phyloP scores from a whole-genome alignment of 1,140 invertebrate genomes.

The Drosophila ambigua region DNA sequence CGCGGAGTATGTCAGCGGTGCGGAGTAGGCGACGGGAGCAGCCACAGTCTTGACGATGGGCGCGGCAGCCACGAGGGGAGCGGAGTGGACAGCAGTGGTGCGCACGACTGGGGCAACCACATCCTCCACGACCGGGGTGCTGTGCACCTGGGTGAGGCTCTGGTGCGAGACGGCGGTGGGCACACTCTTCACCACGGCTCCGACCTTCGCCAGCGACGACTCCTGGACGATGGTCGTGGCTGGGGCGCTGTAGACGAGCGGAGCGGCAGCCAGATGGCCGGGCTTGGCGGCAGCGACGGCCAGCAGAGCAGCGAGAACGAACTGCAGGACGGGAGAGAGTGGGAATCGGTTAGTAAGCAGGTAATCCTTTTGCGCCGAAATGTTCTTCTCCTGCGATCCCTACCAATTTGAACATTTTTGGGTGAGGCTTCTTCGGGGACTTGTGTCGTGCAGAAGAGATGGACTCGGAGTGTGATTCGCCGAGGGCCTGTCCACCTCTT shows the following conservation, averaged over 20 bases:
- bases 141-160: conserved; percentile 79
- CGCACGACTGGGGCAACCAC: conserved; percentile 72
- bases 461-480: conserved; percentile 48
- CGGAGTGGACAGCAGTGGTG: conserved; percentile 67
- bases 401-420: conserved; percentile 84
- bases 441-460: conserved; percentile 60
- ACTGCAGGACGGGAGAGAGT: conserved; percentile 58
- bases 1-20: conserved; percentile 45
- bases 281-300: conserved; percentile 85
- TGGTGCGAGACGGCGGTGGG: conserved; percentile 85
- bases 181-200: conserved; percentile 79
- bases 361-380: conserved; percentile 5
- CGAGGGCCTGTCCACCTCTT: conserved; percentile 57
- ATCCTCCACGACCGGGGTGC: conserved; percentile 64
- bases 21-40: conserved; percentile 42
- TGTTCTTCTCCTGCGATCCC: conserved; percentile 20
- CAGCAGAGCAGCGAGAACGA: conserved; percentile 86
- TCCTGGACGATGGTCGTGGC: conserved; percentile 63
- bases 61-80: conserved; percentile 40
- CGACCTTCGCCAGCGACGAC: conserved; percentile 69
- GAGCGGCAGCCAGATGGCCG: conserved; percentile 71
- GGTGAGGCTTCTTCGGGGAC: conserved; percentile 56
- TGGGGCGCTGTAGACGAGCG: conserved; percentile 63
- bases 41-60: conserved; percentile 35
- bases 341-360: too few species aligned